Conservation (phyloP, 2,797 vertebrate species). For the Gouania willdenowi region DNA sequence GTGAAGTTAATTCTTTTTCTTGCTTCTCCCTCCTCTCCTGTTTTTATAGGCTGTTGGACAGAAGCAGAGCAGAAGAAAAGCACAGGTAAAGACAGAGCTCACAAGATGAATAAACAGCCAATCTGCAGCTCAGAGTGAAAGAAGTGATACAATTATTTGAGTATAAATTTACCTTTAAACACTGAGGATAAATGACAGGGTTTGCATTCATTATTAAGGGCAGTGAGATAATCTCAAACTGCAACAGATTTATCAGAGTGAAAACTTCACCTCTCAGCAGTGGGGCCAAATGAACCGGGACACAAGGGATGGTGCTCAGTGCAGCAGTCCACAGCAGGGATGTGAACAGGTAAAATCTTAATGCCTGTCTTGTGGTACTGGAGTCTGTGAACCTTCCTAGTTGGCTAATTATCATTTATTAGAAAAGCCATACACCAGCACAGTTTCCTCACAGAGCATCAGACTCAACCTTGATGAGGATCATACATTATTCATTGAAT, state of each 20-base stretch:
- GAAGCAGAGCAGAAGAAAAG: conserved; percentile 47
- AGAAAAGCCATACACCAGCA: conserved; percentile 29
- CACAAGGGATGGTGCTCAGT: conserved; percentile 22
- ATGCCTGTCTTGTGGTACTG: conserved; percentile 33
- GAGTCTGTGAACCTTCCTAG: conserved; percentile 22
- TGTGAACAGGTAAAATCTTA: conserved; percentile 38
- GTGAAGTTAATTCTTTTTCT: conserved; percentile 60
- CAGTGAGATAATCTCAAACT: conserved; percentile 53
- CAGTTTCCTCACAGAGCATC: conserved; percentile 19
- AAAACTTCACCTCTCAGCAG: conserved; percentile 61
- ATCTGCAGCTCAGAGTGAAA: conserved; percentile 4
- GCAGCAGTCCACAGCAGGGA: conserved; percentile 14
- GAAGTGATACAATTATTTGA: conserved; percentile 44
- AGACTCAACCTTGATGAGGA: conserved; percentile 60
- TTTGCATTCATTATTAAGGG: conserved; percentile 69
- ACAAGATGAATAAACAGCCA: conserved; percentile 44
- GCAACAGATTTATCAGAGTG: conserved; percentile 58
- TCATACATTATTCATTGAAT: conserved; percentile 70
- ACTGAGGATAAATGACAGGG: conserved; percentile 60
- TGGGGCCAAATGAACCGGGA: conserved; percentile 57
- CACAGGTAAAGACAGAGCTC: conserved; percentile 42
- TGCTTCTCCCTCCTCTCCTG: conserved; percentile 50
- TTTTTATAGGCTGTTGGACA: conserved; percentile 73
- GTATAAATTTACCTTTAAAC: no score
- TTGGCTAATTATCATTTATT: conserved; percentile 65